Evolutionary conservation across 2,888 invertebrate species (phyloP), one percentile per base, ranked within the genome.

Genomic region (Dysmachus trigonus): DNA sequence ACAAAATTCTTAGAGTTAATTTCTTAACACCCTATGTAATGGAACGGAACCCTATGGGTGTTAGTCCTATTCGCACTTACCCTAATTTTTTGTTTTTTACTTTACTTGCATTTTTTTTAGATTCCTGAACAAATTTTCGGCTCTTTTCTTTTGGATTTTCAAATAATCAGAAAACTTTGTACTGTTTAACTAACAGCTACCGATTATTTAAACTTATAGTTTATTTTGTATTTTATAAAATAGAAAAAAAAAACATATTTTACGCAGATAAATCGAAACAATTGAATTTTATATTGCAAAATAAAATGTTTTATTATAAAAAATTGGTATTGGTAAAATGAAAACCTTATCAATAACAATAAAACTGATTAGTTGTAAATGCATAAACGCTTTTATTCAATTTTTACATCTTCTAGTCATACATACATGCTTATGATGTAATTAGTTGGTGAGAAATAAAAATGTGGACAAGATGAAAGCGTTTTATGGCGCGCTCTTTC

Each of bases 381-480:
- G 38, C 33, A 22, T 76, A 73, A 76, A 76, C 76, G 38, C 76
- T 76, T 76, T 76, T 76, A 76, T 76, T 76, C 33, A 76, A 38
- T 76, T 33, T 76, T 76, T 76, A 76, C 76, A 76, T 76, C 33
- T 18, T 38, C 38, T 76, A 76, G 22, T 76, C 76, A 38, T 76
- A 76, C 76, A 73, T 73, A 73, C 73, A 73, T 73, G 73, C 73
- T 33, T 73, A 73, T 33, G 31, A 31, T 73, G 73, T 33, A 76
- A 76, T 76, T 35, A 76, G 38, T 76, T 76, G 33, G 76, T 76
- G 38, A 76, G 38, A 76, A 76, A 76, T 76, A 18, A 76, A 76
- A 76, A 18, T 41, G 10, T 62, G 33, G 73, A 73, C 31, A n/a
- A 72, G 72, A 72, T 72, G 73, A 73, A 4, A 31, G 33, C 31